A percentile compares a stretch with the other conserved stretches of the same genome.
Evolutionary conservation across 2,888 invertebrate genomes (phyloP).

Genomic region (Melangyna quadrimaculata): DNA sequence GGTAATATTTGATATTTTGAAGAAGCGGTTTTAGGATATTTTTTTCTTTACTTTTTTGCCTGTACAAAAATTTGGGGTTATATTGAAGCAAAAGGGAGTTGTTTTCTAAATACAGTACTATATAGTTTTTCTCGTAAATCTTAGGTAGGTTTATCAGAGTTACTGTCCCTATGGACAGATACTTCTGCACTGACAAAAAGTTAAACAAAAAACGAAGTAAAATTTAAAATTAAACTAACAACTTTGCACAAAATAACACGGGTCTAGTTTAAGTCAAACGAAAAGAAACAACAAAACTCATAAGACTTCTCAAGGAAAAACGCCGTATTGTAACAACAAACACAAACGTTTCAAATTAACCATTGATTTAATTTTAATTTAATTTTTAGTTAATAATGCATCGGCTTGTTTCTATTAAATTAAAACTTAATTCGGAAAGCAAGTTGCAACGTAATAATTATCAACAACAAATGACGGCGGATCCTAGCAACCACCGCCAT

Average conservation of each 20-base stretch:
- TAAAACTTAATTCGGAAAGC: slow-evolving; percentile 73
- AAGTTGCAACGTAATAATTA: slow-evolving; percentile 69
- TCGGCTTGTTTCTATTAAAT: slow-evolving; percentile 75
- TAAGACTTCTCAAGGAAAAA: slow-evolving; percentile 10
- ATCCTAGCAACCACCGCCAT: slow-evolving; percentile 33
- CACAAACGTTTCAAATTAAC: not conserved
- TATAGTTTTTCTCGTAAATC: no score
- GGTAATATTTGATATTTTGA: no score
- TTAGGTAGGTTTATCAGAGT: no score
- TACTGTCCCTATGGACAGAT: no score
- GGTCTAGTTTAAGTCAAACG: not conserved
- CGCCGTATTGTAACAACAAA: not conserved
- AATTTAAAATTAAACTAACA: not conserved
- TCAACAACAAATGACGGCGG: slow-evolving; percentile 55
- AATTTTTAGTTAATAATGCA: slow-evolving; percentile 70
- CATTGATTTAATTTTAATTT: not conserved
- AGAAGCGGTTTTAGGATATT: no score
- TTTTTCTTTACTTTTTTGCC: no score
- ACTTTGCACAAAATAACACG: not conserved
- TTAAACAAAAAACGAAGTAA: no score
- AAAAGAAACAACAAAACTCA: not conserved
- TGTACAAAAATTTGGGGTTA: no score
- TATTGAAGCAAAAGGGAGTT: no score
- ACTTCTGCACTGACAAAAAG: no score
- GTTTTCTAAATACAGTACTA: no score